phyloP scores from a whole-genome alignment of 2,888 invertebrate genomes.

The Cephus sareptanus region DNA sequence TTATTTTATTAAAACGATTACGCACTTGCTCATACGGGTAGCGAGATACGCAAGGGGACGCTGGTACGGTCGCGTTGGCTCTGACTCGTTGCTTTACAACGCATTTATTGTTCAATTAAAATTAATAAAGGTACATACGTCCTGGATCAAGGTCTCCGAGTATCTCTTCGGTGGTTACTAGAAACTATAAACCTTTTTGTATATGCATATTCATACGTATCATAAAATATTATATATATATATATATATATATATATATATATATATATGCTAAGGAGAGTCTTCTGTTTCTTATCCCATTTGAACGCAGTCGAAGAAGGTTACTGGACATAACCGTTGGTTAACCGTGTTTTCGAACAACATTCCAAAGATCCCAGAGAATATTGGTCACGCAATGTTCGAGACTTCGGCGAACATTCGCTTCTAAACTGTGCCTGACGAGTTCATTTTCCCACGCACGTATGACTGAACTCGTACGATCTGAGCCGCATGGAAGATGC shows the following conservation, averaged over 20 bases:
- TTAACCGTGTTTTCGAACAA: constrained; percentile 43
- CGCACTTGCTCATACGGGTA: neutral
- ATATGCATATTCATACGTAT: neutral
- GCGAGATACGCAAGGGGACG: neutral
- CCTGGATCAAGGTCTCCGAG: neutral
- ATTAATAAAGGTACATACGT: neutral
- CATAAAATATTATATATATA: no score
- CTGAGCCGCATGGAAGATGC: neutral
- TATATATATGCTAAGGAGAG: neutral
- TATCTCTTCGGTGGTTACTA: neutral
- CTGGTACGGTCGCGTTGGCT: neutral
- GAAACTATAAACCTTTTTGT: neutral
- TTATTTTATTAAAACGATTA: neutral
- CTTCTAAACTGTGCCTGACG: constrained; percentile 15
- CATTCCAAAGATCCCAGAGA: constrained; percentile 45
- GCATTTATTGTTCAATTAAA: neutral
- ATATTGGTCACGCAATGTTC: constrained; percentile 48
- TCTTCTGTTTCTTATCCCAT: neutral
- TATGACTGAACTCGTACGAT: neutral
- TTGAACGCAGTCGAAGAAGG: constrained; percentile 28
- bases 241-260: no score
- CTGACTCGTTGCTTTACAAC: neutral
- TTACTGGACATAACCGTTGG: constrained; percentile 40
- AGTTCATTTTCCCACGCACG: neutral
- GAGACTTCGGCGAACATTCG: constrained; percentile 35